Evolutionary conservation across 2,888 invertebrate species (phyloP).

Genomic region (Euzetes globulus): DNA sequence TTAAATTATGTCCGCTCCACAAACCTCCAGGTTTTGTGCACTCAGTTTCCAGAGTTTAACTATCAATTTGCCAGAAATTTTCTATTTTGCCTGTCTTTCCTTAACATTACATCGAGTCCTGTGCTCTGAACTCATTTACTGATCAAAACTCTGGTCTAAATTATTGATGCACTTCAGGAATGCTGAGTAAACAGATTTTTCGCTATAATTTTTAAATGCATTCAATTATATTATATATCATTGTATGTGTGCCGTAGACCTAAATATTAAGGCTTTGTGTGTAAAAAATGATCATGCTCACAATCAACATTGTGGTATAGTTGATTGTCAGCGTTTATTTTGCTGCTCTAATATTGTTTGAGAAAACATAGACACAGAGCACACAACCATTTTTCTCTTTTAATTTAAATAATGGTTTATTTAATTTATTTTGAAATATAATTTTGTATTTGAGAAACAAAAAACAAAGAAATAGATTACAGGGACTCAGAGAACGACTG

Average conservation of each 20-base stretch:
- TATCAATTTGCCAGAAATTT: conserved; percentile 1
- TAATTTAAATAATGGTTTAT: too few relatives aligned
- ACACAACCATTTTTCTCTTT: too few relatives aligned
- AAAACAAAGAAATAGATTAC: too few relatives aligned
- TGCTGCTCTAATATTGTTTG: too few relatives aligned
- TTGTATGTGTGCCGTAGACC: background rate
- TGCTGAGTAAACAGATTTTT: background rate
- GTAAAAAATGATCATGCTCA: too few relatives aligned
- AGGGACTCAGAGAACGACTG: background rate
- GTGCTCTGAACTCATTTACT: background rate
- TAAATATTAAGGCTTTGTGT: too few relatives aligned
- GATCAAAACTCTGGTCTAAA: background rate
- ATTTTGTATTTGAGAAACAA: too few relatives aligned
- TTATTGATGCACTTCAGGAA: background rate
- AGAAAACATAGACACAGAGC: too few relatives aligned
- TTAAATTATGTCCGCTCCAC: background rate
- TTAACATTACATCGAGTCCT: background rate
- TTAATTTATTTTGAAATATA: too few relatives aligned
- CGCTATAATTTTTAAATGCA: background rate
- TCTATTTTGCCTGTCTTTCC: background rate
- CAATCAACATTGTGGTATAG: too few relatives aligned
- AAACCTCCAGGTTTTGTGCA: background rate
- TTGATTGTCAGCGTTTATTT: too few relatives aligned
- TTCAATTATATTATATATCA: background rate
- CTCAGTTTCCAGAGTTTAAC: background rate